Evolutionary conservation across 1,140 invertebrate genomes (phyloP), one percentile per base, ranked within the genome.

Genomic region (Zaprionus vittiger): DNA sequence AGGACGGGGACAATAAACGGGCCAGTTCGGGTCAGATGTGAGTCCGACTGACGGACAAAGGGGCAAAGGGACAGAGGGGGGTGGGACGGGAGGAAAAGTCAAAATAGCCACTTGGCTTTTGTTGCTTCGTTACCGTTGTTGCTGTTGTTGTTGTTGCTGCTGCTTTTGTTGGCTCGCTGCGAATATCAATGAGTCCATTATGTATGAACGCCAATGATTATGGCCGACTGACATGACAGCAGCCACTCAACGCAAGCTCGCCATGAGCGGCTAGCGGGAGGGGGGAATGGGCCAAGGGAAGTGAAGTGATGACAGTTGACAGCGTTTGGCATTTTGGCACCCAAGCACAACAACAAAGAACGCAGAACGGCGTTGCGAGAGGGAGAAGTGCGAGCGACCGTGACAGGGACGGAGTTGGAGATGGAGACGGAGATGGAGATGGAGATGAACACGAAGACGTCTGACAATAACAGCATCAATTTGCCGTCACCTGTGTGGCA

Each of bases 181-280:
- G 83, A 86, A 87, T 86, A 86, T 86, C 83, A 86, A 86, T 86
- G 80, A 86, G 83, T 87, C 83, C 80, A 87, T 87, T 87, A 87
- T 87, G 74, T 83, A 87, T 87, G 83, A 87, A 87, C 86, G 80
- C 68, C 83, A 87, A 87, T 87, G 83, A 82, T 83, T 83, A 87
- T 86, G 70, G 80, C 77, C 80, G 80, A 77, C 80, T 86, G 83
- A 86, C 83, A 86, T 83, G 83, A 87, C 83, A 79, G 59, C 67
- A 70, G 59, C 62, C 79, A 74, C 62, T 81, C 79, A 65, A 66
- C 60, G 60, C 28, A 59, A 59, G 56, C 56, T 28, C 26, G 14
- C 6, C 17, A 24, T 24, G 24, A 54, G 7, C 14, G 17, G 15
- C 22, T 15, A 17, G 44, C 11, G n/a, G 7, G 26, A 5, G 5